Base-by-base conservation (phyloP, 2,797 vertebrate genomes). In the Urocyon cinereoargenteus region DNA sequence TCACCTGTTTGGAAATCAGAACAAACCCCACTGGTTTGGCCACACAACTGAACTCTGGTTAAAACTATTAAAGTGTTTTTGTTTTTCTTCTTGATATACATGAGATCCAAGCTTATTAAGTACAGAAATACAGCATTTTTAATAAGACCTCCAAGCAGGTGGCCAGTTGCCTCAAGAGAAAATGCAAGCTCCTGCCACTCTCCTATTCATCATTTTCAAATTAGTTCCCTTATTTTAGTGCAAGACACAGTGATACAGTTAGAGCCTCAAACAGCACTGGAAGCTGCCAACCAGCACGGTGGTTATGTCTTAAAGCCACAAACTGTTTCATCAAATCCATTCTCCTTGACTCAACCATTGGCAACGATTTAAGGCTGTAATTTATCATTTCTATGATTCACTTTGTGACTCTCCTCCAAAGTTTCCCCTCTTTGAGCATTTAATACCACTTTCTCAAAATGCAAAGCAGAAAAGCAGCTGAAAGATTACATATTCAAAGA, bases 181-280 rank as follows among this genome's bases (percentile, higher is more conserved):
- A 95, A 96, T 0, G 14, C 97, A 97, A 98, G 86, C 72, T 93
- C 93, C 86, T 53, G 93, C 45, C 95, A 45, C 59, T 91, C 36
- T 95, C 92, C 91, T 91, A 79, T 84, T 98, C 97, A 96, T 97
- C 95, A 85, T 93, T 98, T 98, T 97, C 96, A 97, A 97, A 97
- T 98, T 97, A 98, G 90, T 97, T 88, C 92, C 34, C 97, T 97
- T 91, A 95, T 97, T 97, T 97, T 92, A 64, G 86, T 81, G 72
- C 83, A 96, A 49, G 82, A 85, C 59, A 78, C 97, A 92, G 95
- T 89, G 59, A 96, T 68, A 34, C 26, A 81, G 86, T 89, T 36
- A 84, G n/a, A 61, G 85, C 45, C 91, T 84, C 28, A n/a, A 78
- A 59, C 45, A 45, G 84, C 2, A 16, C 61, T 24, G 1, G 36